Evolutionary conservation across 2,797 vertebrate species (phyloP), one percentile per base, ranked within the genome.

Genomic region (Borostomias antarcticus): DNA sequence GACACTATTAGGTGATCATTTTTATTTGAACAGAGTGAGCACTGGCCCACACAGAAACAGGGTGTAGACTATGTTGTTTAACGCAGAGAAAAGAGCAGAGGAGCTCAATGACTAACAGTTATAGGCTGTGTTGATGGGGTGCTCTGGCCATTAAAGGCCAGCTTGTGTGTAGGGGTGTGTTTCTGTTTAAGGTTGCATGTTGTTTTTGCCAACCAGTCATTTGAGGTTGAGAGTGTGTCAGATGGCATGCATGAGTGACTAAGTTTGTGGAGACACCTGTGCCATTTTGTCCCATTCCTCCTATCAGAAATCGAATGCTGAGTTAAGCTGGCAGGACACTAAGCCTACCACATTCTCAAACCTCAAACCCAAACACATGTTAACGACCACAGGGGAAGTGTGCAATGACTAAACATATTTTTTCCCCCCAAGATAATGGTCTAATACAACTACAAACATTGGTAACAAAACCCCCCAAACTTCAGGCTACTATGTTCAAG

Each of bases 221-320:
- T 73, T 61, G 68, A 75, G 72, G 54, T 74, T n/a, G 1, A 28
- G 51, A 37, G 64, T 85, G 78, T 57, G 58, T 88, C 82, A 88
- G 72, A 86, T 70, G 67, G 53, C 72, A 69, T 64, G 58, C 74
- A 70, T 61, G 65, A 13, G 76, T 82, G 77, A 83, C 65, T 83
- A 75, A 89, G 62, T 67, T 28, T 66, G 73, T 66, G 50, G 62
- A 59, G 73, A 77, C 86, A 89, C 82, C 87, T 89, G 87, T 62
- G 66, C 47, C 68, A 47, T n/a, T 75, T 58, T 62, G 75, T 75
- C 70, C 61, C 64, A 28, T 70, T 7, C 29, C 9, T 59, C 54
- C 4, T 25, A 63, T n/a, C n/a, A n/a, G n/a, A n/a, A n/a, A n/a
- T 13, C 8, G 65, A 52, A 33, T 72, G 68, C 68, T 64, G 51